A percentile compares a stretch with the other conserved stretches of the same genome.
phyloP scores from a whole-genome alignment of 2,888 invertebrate species.

The Leptinotarsa juncta region DNA sequence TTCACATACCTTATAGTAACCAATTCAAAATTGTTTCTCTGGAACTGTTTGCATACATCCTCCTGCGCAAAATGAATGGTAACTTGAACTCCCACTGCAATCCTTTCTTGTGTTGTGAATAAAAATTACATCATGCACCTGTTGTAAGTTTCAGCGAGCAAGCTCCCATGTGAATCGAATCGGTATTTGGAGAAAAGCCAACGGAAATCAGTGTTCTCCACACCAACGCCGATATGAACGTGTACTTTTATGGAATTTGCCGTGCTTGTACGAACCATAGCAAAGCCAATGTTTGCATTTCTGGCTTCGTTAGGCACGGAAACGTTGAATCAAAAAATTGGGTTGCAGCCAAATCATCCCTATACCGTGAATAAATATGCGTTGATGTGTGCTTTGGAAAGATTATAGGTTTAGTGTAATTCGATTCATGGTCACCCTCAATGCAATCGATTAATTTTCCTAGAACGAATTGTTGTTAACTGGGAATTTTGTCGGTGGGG shows the following conservation, averaged over 20 bases:
- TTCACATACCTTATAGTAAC: too few relatives aligned
- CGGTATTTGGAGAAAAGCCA: constrained; percentile 32
- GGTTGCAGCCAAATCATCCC: not conserved
- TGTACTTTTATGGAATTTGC: constrained; percentile 28
- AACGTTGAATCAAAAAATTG: constrained; percentile 19
- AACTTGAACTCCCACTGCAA: not conserved
- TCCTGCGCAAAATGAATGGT: not conserved
- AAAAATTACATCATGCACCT: constrained; percentile 25
- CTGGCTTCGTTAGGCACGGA: constrained; percentile 8
- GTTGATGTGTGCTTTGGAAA: constrained; percentile 1
- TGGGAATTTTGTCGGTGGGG: not conserved
- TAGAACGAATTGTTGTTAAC: not conserved
- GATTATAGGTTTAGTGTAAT: not conserved
- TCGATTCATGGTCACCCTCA: not conserved
- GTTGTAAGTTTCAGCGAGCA: constrained; percentile 24
- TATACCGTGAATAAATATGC: constrained; percentile 9
- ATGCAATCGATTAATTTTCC: not conserved
- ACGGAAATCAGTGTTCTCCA: constrained; percentile 31
- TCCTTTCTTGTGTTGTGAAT: constrained; percentile 4
- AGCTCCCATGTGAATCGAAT: constrained; percentile 29
- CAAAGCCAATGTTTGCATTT: constrained; percentile 31
- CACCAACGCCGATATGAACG: constrained; percentile 30
- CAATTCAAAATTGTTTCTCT: too few relatives aligned
- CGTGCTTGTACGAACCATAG: constrained; percentile 27
- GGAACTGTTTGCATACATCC: not conserved